A percentile compares a stretch with the other conserved stretches of the same genome.
Evolutionary conservation across 2,113 vertebrate genomes (phyloP).

Genomic region (Phaethornis superciliosus): DNA sequence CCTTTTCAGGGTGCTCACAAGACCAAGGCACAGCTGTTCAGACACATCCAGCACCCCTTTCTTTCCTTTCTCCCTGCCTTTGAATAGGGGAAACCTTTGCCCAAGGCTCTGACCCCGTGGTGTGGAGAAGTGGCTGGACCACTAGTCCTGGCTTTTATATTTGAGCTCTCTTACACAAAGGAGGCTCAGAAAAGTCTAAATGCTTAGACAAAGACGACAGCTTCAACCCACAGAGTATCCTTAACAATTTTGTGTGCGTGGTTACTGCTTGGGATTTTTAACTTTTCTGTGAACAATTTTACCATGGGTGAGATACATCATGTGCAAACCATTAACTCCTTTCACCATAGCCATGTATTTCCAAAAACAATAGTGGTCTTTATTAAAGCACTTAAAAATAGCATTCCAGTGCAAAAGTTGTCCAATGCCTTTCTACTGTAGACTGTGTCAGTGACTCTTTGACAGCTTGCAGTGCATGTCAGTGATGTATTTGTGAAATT

Average conservation of each 20-base stretch:
- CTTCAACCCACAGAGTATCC: neutral
- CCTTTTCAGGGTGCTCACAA: neutral
- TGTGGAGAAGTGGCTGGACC: conserved; percentile 13
- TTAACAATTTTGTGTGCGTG: neutral
- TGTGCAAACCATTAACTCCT: conserved; percentile 25
- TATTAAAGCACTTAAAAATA: conserved; percentile 35
- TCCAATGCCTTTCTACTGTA: neutral
- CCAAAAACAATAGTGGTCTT: conserved; percentile 5
- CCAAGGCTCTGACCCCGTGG: neutral
- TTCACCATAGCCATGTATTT: conserved; percentile 5
- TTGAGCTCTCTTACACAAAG: neutral
- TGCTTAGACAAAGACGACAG: neutral
- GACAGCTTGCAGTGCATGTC: neutral
- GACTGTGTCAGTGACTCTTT: neutral
- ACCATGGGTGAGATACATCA: conserved; percentile 18
- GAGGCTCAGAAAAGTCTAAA: neutral
- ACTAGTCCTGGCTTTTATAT: neutral
- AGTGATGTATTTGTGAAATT: conserved; percentile 43
- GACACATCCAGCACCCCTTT: neutral
- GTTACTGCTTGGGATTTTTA: conserved; percentile 25
- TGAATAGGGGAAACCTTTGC: neutral
- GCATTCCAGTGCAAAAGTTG: conserved; percentile 7
- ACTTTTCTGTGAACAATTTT: conserved; percentile 21
- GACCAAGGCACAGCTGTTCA: neutral
- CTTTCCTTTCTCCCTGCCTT: neutral